Percentiles rank a stretch among this genome's conserved stretches.
Conservation (phyloP, 2,113 vertebrate species). For the Bostrychus sinensis region DNA sequence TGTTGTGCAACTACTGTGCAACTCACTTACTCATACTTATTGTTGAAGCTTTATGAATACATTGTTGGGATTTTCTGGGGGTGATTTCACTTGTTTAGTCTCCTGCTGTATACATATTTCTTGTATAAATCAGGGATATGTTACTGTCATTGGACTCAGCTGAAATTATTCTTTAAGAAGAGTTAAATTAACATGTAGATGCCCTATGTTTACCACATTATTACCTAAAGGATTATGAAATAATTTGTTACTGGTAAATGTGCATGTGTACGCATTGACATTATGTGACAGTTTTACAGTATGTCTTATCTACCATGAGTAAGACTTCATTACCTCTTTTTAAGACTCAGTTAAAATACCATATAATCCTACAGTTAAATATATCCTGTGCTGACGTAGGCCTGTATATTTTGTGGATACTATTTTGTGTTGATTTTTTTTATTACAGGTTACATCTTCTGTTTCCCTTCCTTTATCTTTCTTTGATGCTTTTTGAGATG, state of each 20-base stretch:
- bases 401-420: background rate
- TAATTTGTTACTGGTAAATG: background rate
- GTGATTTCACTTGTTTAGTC: background rate
- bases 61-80: no score
- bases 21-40: no score
- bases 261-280: background rate
- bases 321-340: background rate
- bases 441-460: background rate
- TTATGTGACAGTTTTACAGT: background rate
- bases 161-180: background rate
- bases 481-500: background rate
- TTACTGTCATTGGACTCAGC: no score
- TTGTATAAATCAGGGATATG: no score
- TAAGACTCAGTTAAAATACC: conserved; percentile 6
- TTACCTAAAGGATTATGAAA: background rate
- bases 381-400: background rate
- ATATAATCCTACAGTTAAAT: background rate
- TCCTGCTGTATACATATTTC: background rate
- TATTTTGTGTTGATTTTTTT: background rate
- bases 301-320: background rate
- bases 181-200: background rate
- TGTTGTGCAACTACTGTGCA: no score
- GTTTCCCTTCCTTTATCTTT: background rate
- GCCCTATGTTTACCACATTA: background rate
- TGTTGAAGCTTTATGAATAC: no score